phyloP scores from a whole-genome alignment of 2,797 vertebrate species.

The Sitta carolinensis region DNA sequence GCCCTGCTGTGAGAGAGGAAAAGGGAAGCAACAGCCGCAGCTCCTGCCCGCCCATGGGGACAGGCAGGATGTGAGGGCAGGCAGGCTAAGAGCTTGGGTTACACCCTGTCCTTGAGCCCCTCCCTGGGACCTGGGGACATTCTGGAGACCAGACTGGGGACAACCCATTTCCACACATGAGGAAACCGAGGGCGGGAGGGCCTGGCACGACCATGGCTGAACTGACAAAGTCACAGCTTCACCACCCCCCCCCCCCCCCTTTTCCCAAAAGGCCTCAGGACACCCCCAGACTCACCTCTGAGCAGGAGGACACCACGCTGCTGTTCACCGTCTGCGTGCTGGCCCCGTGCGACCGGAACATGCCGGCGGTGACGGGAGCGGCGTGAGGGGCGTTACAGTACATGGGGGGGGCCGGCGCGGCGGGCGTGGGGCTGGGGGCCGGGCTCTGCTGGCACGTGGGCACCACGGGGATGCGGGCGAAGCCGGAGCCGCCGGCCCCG shows the following conservation, averaged over 20 bases:
- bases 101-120: neutral
- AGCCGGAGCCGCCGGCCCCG: neutral
- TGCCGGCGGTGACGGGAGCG: conserved; percentile 80
- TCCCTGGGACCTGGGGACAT: neutral
- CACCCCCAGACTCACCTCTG: conserved; percentile 81
- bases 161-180: accelerated
- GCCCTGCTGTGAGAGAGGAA: accelerated
- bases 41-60: neutral
- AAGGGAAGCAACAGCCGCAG: neutral
- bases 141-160: neutral
- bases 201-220: accelerated
- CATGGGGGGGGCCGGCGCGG: conserved; percentile 37
- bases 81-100: neutral
- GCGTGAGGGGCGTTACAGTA: conserved; percentile 82
- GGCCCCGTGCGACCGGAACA: conserved; percentile 86
- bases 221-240: accelerated
- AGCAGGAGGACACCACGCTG: conserved; percentile 83
- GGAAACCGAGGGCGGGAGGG: neutral
- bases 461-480: conserved; percentile 70
- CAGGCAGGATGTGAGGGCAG: neutral
- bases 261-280: accelerated
- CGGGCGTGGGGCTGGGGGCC: conserved; percentile 72
- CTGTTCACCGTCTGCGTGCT: conserved; percentile 77
- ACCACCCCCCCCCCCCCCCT: too few relatives aligned
- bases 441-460: conserved; percentile 75